phyloP scores from a whole-genome alignment of 2,113 vertebrate genomes.

The Ranitomeya imitator region DNA sequence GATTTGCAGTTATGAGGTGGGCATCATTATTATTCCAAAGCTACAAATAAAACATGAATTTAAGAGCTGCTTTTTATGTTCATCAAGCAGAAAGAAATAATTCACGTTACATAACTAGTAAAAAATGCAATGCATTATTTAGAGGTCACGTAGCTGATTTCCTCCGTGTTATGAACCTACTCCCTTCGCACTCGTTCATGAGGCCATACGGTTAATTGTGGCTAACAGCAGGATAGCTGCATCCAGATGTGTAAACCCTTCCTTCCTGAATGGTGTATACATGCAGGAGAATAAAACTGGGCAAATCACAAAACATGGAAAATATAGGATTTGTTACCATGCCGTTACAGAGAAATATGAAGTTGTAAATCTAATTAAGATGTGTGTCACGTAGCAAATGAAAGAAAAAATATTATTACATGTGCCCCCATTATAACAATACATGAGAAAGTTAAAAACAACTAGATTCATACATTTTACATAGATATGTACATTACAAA shows the following conservation, averaged over 20 bases:
- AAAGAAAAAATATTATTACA: background rate
- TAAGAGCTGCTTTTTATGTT: background rate
- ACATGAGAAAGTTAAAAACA: background rate
- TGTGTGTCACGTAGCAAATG: background rate
- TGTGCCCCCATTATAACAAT: background rate
- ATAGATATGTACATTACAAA: background rate
- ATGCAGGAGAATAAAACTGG: background rate
- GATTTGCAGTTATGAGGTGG: background rate
- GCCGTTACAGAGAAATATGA: background rate
- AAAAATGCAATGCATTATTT: conserved; percentile 13
- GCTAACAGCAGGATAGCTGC: background rate
- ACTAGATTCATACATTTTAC: background rate
- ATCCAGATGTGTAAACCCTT: background rate
- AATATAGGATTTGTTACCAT: background rate
- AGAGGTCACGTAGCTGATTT: conserved; percentile 5
- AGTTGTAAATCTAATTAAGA: background rate
- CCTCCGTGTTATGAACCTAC: background rate
- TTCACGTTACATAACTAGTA: conserved; percentile 12
- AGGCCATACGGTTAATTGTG: background rate
- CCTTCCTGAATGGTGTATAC: background rate
- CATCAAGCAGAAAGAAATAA: background rate
- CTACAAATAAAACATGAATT: background rate
- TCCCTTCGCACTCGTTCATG: background rate
- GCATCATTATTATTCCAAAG: background rate
- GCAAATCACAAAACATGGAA: background rate